phyloP scores from a whole-genome alignment of 2,797 vertebrate species.

The Mormyrops boulengeri region DNA sequence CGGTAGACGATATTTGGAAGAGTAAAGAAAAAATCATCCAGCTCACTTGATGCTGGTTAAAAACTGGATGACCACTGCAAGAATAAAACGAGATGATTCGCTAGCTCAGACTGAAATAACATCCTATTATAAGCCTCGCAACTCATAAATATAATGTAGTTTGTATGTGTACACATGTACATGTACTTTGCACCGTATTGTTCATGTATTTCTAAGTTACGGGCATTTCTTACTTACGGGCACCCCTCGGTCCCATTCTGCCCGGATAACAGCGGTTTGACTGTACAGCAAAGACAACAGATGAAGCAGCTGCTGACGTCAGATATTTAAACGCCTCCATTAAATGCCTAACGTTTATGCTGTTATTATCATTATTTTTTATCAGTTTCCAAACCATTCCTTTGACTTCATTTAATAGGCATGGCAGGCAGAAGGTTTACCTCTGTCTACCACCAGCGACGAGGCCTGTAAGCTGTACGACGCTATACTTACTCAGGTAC shows the following conservation, averaged over 20 bases:
- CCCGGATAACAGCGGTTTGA: neutral
- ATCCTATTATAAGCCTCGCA: too few relatives aligned
- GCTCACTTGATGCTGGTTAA: too few relatives aligned
- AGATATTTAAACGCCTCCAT: neutral
- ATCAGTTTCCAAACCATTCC: neutral
- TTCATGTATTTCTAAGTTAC: too few relatives aligned
- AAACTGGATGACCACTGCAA: too few relatives aligned
- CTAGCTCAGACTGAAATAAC: too few relatives aligned
- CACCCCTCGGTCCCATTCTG: neutral
- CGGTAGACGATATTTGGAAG: too few relatives aligned
- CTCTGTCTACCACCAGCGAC: slow-evolving; percentile 61
- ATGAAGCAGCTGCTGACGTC: neutral
- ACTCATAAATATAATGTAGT: too few relatives aligned
- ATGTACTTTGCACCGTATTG: too few relatives aligned
- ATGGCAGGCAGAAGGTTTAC: slow-evolving; percentile 61
- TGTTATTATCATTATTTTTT: neutral
- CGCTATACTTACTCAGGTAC: slow-evolving; percentile 63
- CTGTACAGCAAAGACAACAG: neutral
- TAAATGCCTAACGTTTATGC: neutral
- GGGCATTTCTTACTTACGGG: neutral
- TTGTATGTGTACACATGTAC: too few relatives aligned
- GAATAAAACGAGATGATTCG: too few relatives aligned
- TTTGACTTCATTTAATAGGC: slow-evolving; percentile 48
- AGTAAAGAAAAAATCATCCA: too few relatives aligned
- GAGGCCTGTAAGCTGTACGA: slow-evolving; percentile 69